Evolutionary conservation across 2,113 vertebrate species (phyloP).

Genomic region (Mirounga angustirostris): DNA sequence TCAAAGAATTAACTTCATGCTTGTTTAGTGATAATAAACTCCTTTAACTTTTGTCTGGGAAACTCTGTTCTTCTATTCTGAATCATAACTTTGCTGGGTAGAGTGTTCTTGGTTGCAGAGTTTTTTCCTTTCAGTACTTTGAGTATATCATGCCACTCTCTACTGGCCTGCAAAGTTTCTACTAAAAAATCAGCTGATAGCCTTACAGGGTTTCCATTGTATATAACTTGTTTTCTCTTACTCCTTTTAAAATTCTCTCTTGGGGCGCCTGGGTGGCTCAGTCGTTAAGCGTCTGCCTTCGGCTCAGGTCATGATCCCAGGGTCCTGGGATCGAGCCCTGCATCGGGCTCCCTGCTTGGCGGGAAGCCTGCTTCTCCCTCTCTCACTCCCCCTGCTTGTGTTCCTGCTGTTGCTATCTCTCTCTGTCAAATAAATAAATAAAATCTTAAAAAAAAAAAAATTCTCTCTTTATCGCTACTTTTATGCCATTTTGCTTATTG

Average conservation of each 20-base stretch:
- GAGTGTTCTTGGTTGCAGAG: background rate
- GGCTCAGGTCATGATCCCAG: no score
- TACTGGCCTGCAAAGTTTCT: background rate
- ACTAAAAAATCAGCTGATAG: background rate
- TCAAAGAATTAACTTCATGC: background rate
- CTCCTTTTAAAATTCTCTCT: background rate
- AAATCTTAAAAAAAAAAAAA: background rate
- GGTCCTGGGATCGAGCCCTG: no score
- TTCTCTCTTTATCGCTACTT: background rate
- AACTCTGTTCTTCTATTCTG: background rate
- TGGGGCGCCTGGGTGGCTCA: background rate
- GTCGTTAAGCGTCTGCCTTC: no score
- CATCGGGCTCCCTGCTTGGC: no score
- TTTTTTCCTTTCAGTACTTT: background rate
- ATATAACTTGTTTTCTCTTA: background rate
- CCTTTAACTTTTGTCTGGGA: background rate
- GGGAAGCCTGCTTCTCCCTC: no score
- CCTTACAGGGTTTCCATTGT: background rate
- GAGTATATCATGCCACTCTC: background rate
- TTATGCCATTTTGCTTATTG: background rate
- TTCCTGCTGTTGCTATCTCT: no score
- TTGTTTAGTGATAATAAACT: background rate
- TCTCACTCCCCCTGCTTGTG: no score
- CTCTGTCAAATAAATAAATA: no score
- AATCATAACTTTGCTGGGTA: background rate